Evolutionary conservation across 2,113 vertebrate genomes (phyloP).

Genomic region (Ranitomeya imitator): DNA sequence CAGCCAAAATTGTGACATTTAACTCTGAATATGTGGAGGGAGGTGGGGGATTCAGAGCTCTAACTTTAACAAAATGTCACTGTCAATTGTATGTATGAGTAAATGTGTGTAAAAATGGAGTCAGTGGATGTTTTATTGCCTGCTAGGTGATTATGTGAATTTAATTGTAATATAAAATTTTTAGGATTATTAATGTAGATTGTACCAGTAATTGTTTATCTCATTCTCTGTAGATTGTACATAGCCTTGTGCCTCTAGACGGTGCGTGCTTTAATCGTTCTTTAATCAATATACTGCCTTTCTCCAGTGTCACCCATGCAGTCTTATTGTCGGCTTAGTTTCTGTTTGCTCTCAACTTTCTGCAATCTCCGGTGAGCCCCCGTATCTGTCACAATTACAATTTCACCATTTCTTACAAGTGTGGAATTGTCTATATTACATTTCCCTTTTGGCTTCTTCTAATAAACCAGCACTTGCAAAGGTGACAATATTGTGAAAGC

Average conservation of each 20-base stretch:
- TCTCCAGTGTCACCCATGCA: background rate
- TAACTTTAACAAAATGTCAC: too few relatives aligned
- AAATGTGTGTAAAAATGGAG: too few relatives aligned
- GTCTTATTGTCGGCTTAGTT: background rate
- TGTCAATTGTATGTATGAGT: too few relatives aligned
- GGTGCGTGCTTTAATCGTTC: background rate
- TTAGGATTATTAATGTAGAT: background rate
- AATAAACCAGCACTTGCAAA: slow-evolving; percentile 44
- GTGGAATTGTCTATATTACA: slow-evolving; percentile 23
- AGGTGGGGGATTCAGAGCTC: too few relatives aligned
- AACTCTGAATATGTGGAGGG: too few relatives aligned
- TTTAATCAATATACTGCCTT: background rate
- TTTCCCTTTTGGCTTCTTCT: slow-evolving; percentile 36
- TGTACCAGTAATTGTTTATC: background rate
- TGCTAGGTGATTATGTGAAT: too few relatives aligned
- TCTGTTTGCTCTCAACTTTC: slow-evolving; percentile 4
- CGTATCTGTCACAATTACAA: slow-evolving; percentile 18
- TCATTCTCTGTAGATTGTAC: background rate
- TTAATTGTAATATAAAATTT: too few relatives aligned
- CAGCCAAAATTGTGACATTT: too few relatives aligned
- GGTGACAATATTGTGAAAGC: slow-evolving; percentile 28
- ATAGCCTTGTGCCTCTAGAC: background rate
- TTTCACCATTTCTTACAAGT: background rate
- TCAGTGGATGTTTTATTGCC: too few relatives aligned
- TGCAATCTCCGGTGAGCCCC: slow-evolving; percentile 3